Base-by-base conservation (phyloP, 2,888 invertebrate genomes). In the Micropterix aruncella region DNA sequence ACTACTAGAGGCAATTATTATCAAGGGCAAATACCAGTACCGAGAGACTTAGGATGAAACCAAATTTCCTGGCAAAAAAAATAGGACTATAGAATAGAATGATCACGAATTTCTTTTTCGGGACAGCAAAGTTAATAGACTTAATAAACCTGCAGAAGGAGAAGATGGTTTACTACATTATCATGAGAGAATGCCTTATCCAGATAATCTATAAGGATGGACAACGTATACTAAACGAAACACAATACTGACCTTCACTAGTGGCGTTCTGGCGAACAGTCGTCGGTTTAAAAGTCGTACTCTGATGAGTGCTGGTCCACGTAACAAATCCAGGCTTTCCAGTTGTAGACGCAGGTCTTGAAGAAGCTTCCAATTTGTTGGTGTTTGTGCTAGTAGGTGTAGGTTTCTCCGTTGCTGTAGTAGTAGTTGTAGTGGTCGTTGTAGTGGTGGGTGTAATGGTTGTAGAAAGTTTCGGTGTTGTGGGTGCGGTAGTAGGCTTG, bases 241-340 rank as follows among this genome's bases (percentile, higher is more conserved):
- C 5, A 27, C 5, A 27, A 27, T 27, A 27, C 27, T 7, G 7
- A 27, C 27, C 27, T 27, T 27, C 27, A 12, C 27, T 27, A 7
- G 27, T 27, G 5, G 27, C 27, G 12, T 27, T 27, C 7, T 27
- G 27, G n/a, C n/a, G n/a, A 12, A 55, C 60, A 2, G 62, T 43
- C 18, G 44, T 62, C 4, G 49, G 47, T 18, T 55, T 57, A 37
- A 58, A 60, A 2, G 65, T 60, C 1, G 62, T 60, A 15, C 57
- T 51, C 39, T 69, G 70, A 9, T 70, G 60, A 19, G 63, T 62
- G 15, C 60, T 60, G 2, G 74, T 71, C 75, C 75, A 75, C 2
- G 76, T 76, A 2, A 74, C 70, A 1, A 75, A 57, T 1, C 62
- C 64, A 3, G 51, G 37, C 2, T 64, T 60, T 40, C 59, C 58